These are phyloP conservation scores for Clarias platycephalus DNA, from an alignment of 2,797 vertebrate genomes.

Conservation along the genomic window DNA sequence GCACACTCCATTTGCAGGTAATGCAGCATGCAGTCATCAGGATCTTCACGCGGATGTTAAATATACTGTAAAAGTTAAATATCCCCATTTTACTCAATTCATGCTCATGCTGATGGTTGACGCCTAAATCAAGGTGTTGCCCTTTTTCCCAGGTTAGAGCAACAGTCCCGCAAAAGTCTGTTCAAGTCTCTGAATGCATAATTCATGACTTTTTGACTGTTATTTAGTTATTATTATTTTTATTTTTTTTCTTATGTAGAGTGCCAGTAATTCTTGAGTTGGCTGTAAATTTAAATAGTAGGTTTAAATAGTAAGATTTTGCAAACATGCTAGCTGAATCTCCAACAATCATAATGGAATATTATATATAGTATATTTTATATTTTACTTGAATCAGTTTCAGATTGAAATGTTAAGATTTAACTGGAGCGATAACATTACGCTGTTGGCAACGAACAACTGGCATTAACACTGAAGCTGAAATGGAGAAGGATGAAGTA, in stretches of 20 bases:
- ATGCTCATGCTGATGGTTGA: no score
- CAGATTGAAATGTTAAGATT: slow-evolving; percentile 4
- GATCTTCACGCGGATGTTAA: no score
- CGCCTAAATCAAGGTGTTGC: no score
- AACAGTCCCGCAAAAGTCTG: no score
- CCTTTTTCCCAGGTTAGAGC: no score
- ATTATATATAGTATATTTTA: neutral
- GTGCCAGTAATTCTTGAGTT: neutral
- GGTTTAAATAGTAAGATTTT: neutral
- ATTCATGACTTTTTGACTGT: neutral
- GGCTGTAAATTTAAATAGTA: neutral
- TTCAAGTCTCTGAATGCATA: neutral
- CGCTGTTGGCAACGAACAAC: slow-evolving; percentile 9
- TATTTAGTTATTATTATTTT: neutral
- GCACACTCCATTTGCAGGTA: no score
- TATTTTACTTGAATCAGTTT: neutral
- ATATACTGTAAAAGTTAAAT: no score
- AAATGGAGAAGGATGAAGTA: slow-evolving; percentile 44
- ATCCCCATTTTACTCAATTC: no score
- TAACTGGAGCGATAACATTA: neutral
- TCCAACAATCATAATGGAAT: neutral
- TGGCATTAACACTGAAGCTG: slow-evolving; percentile 32
- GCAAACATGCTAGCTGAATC: neutral
- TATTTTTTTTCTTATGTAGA: neutral
- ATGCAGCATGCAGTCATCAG: no score